These are phyloP conservation scores for Nowickia ferox DNA, from an alignment of 2,888 invertebrate species.

Conservation along the genomic window DNA sequence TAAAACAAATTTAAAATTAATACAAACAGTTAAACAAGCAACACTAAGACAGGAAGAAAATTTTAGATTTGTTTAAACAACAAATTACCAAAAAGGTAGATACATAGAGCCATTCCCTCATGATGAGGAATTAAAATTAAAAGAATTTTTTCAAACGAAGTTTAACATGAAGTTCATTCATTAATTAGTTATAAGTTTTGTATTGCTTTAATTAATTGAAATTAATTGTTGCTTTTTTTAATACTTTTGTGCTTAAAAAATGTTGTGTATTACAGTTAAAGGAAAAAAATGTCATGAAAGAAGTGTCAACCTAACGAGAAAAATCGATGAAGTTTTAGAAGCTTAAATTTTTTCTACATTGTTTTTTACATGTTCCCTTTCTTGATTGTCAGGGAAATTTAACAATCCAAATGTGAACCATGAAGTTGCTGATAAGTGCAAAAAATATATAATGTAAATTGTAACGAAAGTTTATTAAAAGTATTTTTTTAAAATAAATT, in stretches of 20 bases:
- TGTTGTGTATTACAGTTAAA: conserved; percentile 4
- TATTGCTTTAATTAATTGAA: neutral
- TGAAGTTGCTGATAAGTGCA: neutral
- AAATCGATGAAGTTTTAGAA: conserved; percentile 73
- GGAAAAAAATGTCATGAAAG: neutral
- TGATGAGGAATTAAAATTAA: conserved; percentile 45
- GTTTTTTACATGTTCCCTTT: conserved; percentile 16
- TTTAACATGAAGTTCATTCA: neutral
- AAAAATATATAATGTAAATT: no score
- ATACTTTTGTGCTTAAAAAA: neutral
- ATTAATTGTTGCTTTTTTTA: neutral
- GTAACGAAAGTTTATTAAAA: neutral
- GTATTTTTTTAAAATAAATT: neutral
- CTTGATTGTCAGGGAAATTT: neutral
- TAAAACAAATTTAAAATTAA: conserved; percentile 13
- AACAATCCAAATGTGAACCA: neutral
- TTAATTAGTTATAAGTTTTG: neutral
- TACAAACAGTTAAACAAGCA: conserved; percentile 7
- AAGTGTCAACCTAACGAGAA: conserved; percentile 63
- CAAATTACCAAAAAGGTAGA: conserved; percentile 60
- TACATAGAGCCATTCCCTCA: conserved; percentile 30
- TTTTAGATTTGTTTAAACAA: conserved; percentile 2
- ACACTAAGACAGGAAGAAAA: neutral
- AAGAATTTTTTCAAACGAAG: neutral
- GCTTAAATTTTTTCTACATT: conserved; percentile 17